Conservation (phyloP, 2,888 invertebrate species). For the Dioctria rufipes region DNA sequence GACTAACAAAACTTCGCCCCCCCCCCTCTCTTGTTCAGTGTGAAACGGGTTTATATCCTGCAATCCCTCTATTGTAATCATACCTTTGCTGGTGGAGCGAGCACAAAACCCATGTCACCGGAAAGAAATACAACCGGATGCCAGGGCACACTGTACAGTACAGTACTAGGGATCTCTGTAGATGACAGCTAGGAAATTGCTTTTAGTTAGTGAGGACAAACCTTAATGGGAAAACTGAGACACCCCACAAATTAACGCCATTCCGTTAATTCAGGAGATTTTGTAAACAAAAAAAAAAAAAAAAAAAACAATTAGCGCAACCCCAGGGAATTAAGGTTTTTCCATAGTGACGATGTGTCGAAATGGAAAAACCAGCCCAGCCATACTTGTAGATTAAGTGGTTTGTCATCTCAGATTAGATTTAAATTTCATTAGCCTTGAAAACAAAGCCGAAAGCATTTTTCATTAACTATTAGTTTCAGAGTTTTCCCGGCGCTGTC, state of each 20-base stretch:
- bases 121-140: constrained; percentile 49
- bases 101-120: constrained; percentile 57
- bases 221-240: constrained; percentile 7
- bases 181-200: constrained; percentile 59
- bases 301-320: constrained; percentile 23
- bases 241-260: constrained; percentile 35
- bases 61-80: constrained; percentile 32
- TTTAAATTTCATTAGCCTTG: too few relatives aligned
- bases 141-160: background rate
- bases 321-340: background rate
- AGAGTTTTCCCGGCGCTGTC: too few relatives aligned
- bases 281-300: background rate
- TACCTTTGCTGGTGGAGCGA: constrained; percentile 52
- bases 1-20: constrained; percentile 18
- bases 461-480: too few relatives aligned
- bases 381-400: too few relatives aligned
- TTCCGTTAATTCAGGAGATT: constrained; percentile 1
- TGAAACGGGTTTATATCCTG: constrained; percentile 47
- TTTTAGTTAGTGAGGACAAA: constrained; percentile 56
- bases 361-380: too few relatives aligned
- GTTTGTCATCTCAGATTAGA: too few relatives aligned
- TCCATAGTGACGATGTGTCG: too few relatives aligned
- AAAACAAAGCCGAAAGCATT: too few relatives aligned
- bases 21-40: background rate
- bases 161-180: constrained; percentile 38